Conservation (phyloP, 2,888 invertebrate species). For the Eupithecia centaureata region DNA sequence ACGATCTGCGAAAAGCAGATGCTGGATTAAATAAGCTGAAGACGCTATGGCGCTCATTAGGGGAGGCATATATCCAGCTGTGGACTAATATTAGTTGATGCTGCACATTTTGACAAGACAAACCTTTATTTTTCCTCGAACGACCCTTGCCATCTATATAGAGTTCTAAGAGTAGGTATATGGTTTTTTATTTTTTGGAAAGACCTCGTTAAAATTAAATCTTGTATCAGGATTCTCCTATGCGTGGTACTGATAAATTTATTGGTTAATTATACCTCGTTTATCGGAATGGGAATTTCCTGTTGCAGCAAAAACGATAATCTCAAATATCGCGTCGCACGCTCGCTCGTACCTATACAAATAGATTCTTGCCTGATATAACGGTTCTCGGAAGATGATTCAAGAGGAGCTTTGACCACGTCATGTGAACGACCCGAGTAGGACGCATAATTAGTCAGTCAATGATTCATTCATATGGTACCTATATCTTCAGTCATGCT, state of each 20-base stretch:
- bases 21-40: too few species aligned
- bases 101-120: too few species aligned
- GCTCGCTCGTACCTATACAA: not conserved
- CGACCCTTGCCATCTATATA: too few species aligned
- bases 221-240: not conserved
- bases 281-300: not conserved
- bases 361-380: slow-evolving; percentile 18
- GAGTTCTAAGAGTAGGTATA: too few species aligned
- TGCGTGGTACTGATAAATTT: not conserved
- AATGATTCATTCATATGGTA: slow-evolving; percentile 29
- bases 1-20: too few species aligned
- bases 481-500: not conserved
- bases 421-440: slow-evolving; percentile 27
- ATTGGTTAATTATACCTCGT: not conserved
- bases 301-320: not conserved
- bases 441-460: slow-evolving; percentile 18
- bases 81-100: too few species aligned
- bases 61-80: too few species aligned
- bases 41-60: too few species aligned
- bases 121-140: too few species aligned
- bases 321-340: not conserved
- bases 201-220: not conserved
- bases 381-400: slow-evolving; percentile 29
- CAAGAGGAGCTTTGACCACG: slow-evolving; percentile 27
- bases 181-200: too few species aligned